Evolutionary conservation across 2,888 invertebrate genomes (phyloP).

Genomic region (Drosophila vallismaia): DNA sequence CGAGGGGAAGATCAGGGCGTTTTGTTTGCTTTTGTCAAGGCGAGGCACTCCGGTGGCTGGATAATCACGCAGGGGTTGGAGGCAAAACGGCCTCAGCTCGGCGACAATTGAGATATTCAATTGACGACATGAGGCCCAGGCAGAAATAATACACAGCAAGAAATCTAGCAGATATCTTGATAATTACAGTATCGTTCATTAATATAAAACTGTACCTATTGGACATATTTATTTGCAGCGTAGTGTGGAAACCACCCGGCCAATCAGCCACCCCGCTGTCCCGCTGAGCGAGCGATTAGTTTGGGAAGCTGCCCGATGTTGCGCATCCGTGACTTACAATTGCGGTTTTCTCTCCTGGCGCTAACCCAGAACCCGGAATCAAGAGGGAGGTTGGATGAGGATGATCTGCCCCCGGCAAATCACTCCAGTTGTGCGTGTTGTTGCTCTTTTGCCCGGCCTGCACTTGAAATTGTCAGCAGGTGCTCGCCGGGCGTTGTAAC

Average conservation of each 20-base stretch:
- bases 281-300: constrained; percentile 73
- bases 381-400: constrained; percentile 13
- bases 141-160: background rate
- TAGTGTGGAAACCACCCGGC: constrained; percentile 30
- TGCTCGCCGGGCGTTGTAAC: constrained; percentile 77
- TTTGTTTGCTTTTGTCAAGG: constrained; percentile 60
- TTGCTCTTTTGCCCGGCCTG: constrained; percentile 58
- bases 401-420: constrained; percentile 41
- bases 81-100: constrained; percentile 49
- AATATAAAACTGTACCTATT: too few relatives aligned
- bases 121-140: constrained; percentile 65
- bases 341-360: constrained; percentile 72
- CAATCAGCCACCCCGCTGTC: constrained; percentile 33
- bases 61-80: constrained; percentile 72
- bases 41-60: constrained; percentile 28
- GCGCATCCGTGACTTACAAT: constrained; percentile 81
- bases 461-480: constrained; percentile 84
- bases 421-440: constrained; percentile 72
- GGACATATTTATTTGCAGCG: background rate
- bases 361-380: constrained; percentile 13
- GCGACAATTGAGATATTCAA: constrained; percentile 75
- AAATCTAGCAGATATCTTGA: background rate
- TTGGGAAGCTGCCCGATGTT: constrained; percentile 74
- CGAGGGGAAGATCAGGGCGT: constrained; percentile 48
- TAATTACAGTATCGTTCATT: background rate